Percentiles rank a stretch among this genome's conserved stretches.
phyloP scores from a whole-genome alignment of 2,113 vertebrate species.

The Sarotherodon lohbergeri region DNA sequence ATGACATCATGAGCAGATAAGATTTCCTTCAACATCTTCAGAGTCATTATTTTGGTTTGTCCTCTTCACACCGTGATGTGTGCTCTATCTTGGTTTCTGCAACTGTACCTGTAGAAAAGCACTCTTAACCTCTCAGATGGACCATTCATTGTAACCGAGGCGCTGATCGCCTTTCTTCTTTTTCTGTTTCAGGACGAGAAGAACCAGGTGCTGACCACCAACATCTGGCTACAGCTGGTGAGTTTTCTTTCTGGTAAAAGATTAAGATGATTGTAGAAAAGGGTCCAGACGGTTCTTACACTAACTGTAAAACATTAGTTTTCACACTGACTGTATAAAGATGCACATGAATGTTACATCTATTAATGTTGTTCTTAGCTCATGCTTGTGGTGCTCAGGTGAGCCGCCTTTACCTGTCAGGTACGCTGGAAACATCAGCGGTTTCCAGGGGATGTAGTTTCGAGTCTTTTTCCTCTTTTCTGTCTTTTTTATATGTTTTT shows the following conservation, averaged over 20 bases:
- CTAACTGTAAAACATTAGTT: neutral
- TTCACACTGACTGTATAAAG: neutral
- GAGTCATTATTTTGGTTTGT: neutral
- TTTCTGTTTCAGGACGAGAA: slow-evolving; percentile 83
- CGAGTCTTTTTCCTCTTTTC: neutral
- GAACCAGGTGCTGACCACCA: slow-evolving; percentile 91
- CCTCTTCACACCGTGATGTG: neutral
- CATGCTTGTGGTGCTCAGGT: accelerated
- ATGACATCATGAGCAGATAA: neutral
- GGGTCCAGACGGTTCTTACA: neutral
- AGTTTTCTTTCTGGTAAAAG: neutral
- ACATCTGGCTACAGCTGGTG: slow-evolving; percentile 93
- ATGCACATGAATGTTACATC: neutral
- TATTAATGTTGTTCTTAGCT: neutral
- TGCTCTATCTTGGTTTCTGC: neutral
- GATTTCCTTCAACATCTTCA: neutral
- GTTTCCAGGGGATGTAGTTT: accelerated
- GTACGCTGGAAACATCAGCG: accelerated
- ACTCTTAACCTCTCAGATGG: neutral
- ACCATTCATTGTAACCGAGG: neutral
- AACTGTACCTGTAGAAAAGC: neutral
- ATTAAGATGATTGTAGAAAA: neutral
- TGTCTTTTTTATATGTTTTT: neutral
- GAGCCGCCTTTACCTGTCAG: neutral
- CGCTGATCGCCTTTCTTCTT: neutral